Percentiles rank a stretch among this genome's conserved stretches.
Conservation (phyloP, 1,140 invertebrate species). For the Bombus polaris region DNA sequence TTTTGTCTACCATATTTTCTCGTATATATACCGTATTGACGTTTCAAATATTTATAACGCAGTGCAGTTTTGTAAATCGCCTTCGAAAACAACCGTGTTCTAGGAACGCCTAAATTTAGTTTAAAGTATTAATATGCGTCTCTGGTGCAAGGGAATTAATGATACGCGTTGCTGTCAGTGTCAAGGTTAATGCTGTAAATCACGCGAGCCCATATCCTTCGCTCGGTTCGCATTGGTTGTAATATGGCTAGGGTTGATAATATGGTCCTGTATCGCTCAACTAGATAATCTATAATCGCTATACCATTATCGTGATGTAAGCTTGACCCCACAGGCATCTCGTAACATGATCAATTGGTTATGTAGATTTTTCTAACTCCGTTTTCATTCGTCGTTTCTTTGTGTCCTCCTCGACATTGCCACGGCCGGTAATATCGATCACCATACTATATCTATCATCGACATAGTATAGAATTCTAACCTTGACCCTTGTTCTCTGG, state of each 20-base stretch:
- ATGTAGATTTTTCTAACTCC: slow-evolving; percentile 36
- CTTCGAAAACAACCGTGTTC: background rate
- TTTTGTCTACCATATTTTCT: background rate
- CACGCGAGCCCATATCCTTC: slow-evolving; percentile 23
- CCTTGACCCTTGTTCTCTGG: slow-evolving; percentile 63
- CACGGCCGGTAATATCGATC: slow-evolving; percentile 59
- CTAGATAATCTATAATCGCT: slow-evolving; percentile 60
- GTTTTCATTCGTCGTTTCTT: slow-evolving; percentile 22
- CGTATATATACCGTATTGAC: background rate
- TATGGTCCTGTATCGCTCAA: slow-evolving; percentile 37
- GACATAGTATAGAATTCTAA: slow-evolving; percentile 47
- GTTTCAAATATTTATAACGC: background rate
- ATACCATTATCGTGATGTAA: slow-evolving; percentile 54
- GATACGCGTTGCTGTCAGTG: slow-evolving; percentile 15
- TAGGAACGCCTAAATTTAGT: background rate
- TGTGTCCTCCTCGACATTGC: slow-evolving; percentile 23
- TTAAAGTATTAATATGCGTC: slow-evolving; percentile 5
- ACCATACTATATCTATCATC: slow-evolving; percentile 36
- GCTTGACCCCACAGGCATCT: slow-evolving; percentile 36
- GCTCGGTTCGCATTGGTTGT: slow-evolving; percentile 24
- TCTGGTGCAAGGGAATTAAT: background rate
- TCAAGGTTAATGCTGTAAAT: slow-evolving; percentile 59
- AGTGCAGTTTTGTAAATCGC: background rate
- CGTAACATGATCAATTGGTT: slow-evolving; percentile 54
- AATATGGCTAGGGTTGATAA: background rate